Base-by-base conservation (phyloP, 2,113 vertebrate species). In the Hippoglossus stenolepis region DNA sequence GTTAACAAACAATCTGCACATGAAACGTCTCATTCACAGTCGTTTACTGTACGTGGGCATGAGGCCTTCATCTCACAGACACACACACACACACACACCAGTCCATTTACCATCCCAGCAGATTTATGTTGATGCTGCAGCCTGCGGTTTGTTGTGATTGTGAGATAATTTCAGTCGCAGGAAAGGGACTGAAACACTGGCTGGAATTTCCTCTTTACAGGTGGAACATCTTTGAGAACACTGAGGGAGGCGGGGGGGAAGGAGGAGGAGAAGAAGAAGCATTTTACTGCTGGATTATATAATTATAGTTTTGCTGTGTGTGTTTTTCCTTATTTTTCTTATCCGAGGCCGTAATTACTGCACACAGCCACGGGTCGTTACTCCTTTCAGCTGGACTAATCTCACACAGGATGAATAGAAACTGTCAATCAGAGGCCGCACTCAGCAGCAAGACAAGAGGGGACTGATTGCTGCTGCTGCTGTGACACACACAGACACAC, bases 241-340 rank as follows among this genome's bases (percentile, higher is more conserved):
- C 40, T 12, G 49, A 38, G 11, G 21, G 9, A 20, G 26, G 15
- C 2, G 53, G 2, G 18, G 8, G 57, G n/a, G 13, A 10, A 1
- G 24, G 54, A 0, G 53, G 8, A 7, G 3, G 53, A n/a, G 53
- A 3, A 31, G 7, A 14, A n/a, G 51, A 15, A 31, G 61, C 31
- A 63, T 21, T 63, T 90, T 80, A 56, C 53, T 80, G 73, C 45
- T 57, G 86, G 88, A 91, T 93, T 90, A 91, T 90, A 93, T 94
- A 91, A 94, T 95, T 93, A 93, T 91, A 92, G 91, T 93, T 92
- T 93, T 92, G 89, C 88, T 69, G 26, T 85, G 91, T 93, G 88
- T 90, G 82, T 65, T 89, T 78, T 88, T 63, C 70, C 79, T 87
- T 82, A 70, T 90, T 87, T 88, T 86, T 79, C 87, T 86, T 63